These are phyloP conservation scores for Plebejus anna DNA, from an alignment of 2,888 invertebrate species.

Conservation along the genomic window DNA sequence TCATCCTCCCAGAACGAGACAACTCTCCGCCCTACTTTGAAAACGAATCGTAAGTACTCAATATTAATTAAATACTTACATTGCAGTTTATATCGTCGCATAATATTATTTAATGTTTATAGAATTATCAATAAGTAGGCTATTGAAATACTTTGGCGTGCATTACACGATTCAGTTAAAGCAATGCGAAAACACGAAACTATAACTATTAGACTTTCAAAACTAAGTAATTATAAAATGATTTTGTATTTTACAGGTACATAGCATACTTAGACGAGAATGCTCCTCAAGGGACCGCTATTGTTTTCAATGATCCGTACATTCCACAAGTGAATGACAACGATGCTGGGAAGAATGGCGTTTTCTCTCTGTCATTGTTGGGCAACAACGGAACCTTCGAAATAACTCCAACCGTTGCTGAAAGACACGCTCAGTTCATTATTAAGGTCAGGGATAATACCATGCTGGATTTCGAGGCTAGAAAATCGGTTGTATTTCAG, in stretches of 20 bases:
- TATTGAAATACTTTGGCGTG: no score
- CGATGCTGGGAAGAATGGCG: constrained; percentile 90
- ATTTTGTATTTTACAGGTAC: constrained; percentile 78
- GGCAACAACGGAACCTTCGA: constrained; percentile 94
- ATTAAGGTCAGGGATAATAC: constrained; percentile 91
- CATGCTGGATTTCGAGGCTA: constrained; percentile 91
- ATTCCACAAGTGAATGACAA: constrained; percentile 86
- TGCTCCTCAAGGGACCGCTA: constrained; percentile 87
- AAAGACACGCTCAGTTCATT: constrained; percentile 87
- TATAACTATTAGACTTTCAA: background rate
- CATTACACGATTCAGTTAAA: background rate
- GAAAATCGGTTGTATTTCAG: constrained; percentile 87
- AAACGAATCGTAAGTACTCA: constrained; percentile 83
- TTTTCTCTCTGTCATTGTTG: constrained; percentile 87
- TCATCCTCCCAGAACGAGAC: constrained; percentile 88
- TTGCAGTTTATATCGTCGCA: no score
- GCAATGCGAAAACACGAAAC: background rate
- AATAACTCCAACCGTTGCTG: constrained; percentile 90
- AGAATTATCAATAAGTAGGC: no score
- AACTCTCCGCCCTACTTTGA: constrained; percentile 90
- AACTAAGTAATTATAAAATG: background rate
- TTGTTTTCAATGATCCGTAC: constrained; percentile 86
- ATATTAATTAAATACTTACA: no score
- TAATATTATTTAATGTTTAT: no score
- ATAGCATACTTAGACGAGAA: constrained; percentile 89